These are phyloP conservation scores for Spilogale gracilis DNA, from an alignment of 2,113 vertebrate genomes.

Conservation along the genomic window DNA sequence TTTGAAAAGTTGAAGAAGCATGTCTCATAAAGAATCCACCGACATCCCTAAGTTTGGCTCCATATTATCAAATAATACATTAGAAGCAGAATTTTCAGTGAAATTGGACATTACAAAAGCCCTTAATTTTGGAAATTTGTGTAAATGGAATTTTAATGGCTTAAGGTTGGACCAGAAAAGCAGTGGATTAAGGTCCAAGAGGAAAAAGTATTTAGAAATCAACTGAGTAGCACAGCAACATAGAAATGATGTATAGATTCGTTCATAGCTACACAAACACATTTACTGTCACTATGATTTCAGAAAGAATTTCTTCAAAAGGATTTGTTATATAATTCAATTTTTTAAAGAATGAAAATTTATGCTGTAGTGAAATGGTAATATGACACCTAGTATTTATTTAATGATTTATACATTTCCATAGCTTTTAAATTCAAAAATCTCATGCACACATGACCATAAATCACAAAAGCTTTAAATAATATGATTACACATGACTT, in stretches of 20 bases:
- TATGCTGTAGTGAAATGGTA: not conserved
- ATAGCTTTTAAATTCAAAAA: constrained; percentile 26
- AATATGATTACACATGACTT: not conserved
- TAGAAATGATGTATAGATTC: not conserved
- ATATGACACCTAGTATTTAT: not conserved
- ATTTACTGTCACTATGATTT: not conserved
- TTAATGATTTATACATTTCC: not conserved
- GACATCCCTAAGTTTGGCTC: not conserved
- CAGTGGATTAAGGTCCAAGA: not conserved
- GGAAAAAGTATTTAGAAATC: not conserved
- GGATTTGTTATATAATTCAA: not conserved
- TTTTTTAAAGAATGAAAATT: not conserved
- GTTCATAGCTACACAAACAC: not conserved
- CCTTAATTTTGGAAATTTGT: not conserved
- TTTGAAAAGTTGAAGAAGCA: not conserved
- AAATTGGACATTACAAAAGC: not conserved
- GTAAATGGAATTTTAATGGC: not conserved
- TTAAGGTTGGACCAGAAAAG: not conserved
- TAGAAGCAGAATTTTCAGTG: not conserved
- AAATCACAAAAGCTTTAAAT: not conserved
- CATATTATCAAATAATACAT: not conserved
- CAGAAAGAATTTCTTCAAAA: not conserved
- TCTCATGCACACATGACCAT: not conserved
- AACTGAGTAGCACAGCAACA: not conserved
- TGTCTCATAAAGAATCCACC: not conserved